Conservation (phyloP, 2,888 invertebrate species). For the Aphidoletes aphidimyza region DNA sequence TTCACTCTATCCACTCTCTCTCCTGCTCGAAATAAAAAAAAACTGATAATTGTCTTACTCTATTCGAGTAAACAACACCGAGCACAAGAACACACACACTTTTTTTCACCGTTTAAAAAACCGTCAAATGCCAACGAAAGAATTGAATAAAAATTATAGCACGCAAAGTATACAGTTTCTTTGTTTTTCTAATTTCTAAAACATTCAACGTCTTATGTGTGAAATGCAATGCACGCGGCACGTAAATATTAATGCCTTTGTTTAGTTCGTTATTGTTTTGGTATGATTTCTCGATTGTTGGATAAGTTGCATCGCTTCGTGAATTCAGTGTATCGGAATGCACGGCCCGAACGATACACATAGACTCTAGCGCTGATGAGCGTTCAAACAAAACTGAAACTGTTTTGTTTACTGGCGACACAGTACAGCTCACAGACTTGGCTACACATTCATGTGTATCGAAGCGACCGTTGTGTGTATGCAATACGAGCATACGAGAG, state of each 20-base stretch:
- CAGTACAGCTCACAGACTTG: background rate
- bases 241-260: slow-evolving; percentile 22
- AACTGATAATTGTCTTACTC: background rate
- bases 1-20: slow-evolving; percentile 6
- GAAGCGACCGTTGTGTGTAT: background rate
- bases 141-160: background rate
- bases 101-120: background rate
- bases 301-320: background rate
- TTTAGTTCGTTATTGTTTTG: background rate
- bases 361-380: background rate
- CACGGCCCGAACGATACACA: background rate
- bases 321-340: background rate
- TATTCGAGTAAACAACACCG: slow-evolving; percentile 13
- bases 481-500: background rate
- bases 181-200: slow-evolving; percentile 12
- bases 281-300: background rate
- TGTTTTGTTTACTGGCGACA: slow-evolving; percentile 46
- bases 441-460: background rate
- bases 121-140: background rate
- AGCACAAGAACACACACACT: background rate
- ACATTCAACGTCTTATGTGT: background rate
- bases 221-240: slow-evolving; percentile 10
- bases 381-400: slow-evolving; percentile 46
- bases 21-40: too few species aligned
- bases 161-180: slow-evolving; percentile 16